These are phyloP conservation scores for Nomada goodeniana DNA, from an alignment of 2,888 invertebrate genomes.

Conservation along the genomic window DNA sequence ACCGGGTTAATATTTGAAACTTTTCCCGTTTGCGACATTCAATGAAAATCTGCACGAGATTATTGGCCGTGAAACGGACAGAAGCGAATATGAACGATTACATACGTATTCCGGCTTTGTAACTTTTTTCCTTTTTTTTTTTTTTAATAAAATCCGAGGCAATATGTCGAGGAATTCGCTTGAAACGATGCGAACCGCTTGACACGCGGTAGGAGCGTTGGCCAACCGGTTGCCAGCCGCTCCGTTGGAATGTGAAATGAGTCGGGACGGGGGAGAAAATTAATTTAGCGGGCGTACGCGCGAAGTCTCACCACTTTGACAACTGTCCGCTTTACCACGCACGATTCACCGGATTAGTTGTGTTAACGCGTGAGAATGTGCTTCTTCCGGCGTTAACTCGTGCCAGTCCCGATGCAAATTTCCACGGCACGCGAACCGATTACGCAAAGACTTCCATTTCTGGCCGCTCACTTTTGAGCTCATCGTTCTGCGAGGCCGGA, in stretches of 20 bases:
- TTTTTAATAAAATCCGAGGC: conserved; percentile 69
- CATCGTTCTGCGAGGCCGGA: background rate
- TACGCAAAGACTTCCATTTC: conserved; percentile 40
- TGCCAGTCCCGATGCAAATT: conserved; percentile 45
- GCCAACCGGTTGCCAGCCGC: conserved; percentile 40
- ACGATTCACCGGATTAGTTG: conserved; percentile 54
- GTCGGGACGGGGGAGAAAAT: conserved; percentile 68
- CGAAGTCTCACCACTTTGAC: conserved; percentile 56
- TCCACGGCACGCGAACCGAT: conserved; percentile 48
- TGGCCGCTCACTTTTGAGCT: background rate
- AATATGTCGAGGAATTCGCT: conserved; percentile 65
- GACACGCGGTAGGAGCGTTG: conserved; percentile 50
- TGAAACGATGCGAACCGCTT: conserved; percentile 53
- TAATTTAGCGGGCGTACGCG: conserved; percentile 72
- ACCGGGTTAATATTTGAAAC: no score
- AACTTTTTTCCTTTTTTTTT: conserved; percentile 57
- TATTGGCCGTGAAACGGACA: background rate
- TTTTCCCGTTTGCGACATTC: background rate
- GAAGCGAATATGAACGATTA: background rate
- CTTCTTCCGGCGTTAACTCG: conserved; percentile 47
- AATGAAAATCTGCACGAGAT: background rate
- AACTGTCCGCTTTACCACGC: conserved; percentile 57
- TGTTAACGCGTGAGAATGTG: conserved; percentile 53
- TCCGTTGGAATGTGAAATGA: conserved; percentile 75
- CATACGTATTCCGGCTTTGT: conserved; percentile 16